A percentile compares a stretch with the other conserved stretches of the same genome.
These are phyloP conservation scores for Therioaphis trifolii DNA, from an alignment of 2,888 invertebrate species.

Conservation along the genomic window DNA sequence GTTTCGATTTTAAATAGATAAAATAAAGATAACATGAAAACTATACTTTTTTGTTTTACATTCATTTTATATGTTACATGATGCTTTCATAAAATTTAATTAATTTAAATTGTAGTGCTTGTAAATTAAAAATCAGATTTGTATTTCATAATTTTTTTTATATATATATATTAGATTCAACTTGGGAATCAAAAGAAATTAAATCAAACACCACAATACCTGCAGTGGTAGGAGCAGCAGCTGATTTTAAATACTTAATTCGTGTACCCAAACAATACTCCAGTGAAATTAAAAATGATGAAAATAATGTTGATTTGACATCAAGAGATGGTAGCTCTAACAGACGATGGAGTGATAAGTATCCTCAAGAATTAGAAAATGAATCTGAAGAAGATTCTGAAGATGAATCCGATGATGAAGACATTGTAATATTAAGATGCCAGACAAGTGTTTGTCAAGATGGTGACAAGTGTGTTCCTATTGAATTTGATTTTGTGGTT, in stretches of 20 bases:
- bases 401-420: slow-evolving; percentile 37
- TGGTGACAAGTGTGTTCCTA: slow-evolving; percentile 35
- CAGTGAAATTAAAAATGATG: not conserved
- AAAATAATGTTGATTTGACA: not conserved
- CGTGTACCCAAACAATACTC: slow-evolving; percentile 39
- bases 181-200: slow-evolving; percentile 56
- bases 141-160: not conserved
- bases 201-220: slow-evolving; percentile 22
- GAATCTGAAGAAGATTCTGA: slow-evolving; percentile 28
- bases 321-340: not conserved
- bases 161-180: slow-evolving; percentile 35
- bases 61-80: no score
- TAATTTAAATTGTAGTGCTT: no score
- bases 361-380: slow-evolving; percentile 2
- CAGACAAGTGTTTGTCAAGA: slow-evolving; percentile 39
- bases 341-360: not conserved
- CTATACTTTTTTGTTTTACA: no score
- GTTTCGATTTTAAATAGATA: no score
- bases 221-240: not conserved
- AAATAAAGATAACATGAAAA: not conserved
- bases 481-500: slow-evolving; percentile 47
- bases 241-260: slow-evolving; percentile 57
- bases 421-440: slow-evolving; percentile 55
- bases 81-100: no score
- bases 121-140: not conserved